phyloP scores from a whole-genome alignment of 2,113 vertebrate species.

The Pipa parva region DNA sequence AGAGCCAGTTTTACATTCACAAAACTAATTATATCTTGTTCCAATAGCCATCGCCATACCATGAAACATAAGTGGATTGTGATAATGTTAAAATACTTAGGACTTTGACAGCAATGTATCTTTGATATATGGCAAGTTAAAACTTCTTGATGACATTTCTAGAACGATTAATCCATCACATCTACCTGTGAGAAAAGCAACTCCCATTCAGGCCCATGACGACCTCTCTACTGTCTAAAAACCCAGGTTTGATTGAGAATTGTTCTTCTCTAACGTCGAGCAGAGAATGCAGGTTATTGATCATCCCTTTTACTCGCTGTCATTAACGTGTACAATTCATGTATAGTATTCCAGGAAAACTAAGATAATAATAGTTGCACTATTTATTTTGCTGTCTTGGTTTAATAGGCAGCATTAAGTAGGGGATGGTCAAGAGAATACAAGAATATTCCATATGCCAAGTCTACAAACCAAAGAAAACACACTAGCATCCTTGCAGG shows the following conservation, averaged over 20 bases:
- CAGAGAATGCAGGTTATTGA: not conserved
- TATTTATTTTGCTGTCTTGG: not conserved
- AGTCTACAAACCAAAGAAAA: too few species aligned
- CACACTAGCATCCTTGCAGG: too few species aligned
- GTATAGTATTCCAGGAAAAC: not conserved
- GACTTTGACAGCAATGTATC: not conserved
- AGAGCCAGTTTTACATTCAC: not conserved
- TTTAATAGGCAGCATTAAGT: not conserved
- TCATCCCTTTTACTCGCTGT: not conserved
- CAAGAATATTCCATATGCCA: too few species aligned
- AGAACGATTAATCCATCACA: not conserved
- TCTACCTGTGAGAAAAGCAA: not conserved
- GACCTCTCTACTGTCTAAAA: not conserved
- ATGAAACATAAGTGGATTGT: not conserved
- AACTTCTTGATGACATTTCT: not conserved
- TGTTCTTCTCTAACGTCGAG: not conserved
- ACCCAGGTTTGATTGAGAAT: slow-evolving; percentile 1
- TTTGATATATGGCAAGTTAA: not conserved
- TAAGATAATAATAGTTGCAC: not conserved
- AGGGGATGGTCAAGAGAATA: not conserved
- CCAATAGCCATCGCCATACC: not conserved
- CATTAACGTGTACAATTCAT: not conserved
- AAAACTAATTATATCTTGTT: not conserved
- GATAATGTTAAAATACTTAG: not conserved
- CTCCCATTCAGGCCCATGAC: not conserved